Percentiles rank a stretch among this genome's conserved stretches.
phyloP scores from a whole-genome alignment of 2,888 invertebrate species.

The Bembecia ichneumoniformis region DNA sequence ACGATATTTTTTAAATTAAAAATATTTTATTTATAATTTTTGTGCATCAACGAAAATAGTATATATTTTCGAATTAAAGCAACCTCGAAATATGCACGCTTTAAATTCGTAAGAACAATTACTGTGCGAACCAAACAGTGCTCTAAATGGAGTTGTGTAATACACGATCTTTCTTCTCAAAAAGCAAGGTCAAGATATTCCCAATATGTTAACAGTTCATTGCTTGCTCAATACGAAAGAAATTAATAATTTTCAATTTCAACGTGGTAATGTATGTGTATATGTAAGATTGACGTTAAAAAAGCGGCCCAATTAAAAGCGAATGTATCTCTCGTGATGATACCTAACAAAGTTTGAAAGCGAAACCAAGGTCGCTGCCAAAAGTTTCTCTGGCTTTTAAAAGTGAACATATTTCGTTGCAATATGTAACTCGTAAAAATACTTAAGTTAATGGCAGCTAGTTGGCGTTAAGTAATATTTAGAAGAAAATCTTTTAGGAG shows the following conservation, averaged over 20 bases:
- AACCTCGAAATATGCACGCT: no score
- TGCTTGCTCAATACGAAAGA: background rate
- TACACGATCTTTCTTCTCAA: background rate
- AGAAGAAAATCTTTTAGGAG: background rate
- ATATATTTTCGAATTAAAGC: no score
- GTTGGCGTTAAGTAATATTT: conserved; percentile 23
- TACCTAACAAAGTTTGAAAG: conserved; percentile 40
- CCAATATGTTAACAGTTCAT: background rate
- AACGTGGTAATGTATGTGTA: conserved; percentile 1
- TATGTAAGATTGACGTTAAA: background rate
- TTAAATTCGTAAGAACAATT: no score
- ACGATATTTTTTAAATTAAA: no score
- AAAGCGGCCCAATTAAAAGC: background rate
- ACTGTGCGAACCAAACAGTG: background rate
- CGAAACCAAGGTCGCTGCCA: conserved; percentile 36
- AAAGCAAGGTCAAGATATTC: background rate
- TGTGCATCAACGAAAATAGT: no score
- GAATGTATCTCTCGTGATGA: conserved; percentile 20
- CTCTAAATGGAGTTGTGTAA: background rate
- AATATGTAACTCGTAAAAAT: conserved; percentile 18
- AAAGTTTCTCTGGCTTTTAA: conserved; percentile 5
- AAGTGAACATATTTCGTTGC: conserved; percentile 21
- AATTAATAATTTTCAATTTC: background rate
- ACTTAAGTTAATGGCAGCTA: conserved; percentile 20
- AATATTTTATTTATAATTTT: no score